Base-by-base conservation (phyloP, 1,140 invertebrate genomes). In the Caenorhabditis tropicalis region DNA sequence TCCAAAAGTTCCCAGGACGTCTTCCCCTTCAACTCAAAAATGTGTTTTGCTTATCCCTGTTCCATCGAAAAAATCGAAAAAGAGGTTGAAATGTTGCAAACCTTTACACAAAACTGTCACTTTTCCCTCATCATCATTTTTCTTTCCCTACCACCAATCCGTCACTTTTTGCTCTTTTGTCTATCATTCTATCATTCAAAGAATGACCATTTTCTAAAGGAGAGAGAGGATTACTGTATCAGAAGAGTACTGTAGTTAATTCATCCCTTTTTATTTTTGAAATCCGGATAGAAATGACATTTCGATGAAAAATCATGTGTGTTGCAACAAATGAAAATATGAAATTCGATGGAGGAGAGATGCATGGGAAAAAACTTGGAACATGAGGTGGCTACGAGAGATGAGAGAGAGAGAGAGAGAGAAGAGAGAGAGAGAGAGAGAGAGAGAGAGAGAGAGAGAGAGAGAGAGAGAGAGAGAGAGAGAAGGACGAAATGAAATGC, bases 31-130 rank as follows among this genome's bases (percentile, higher is more conserved):
- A 43, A 6, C 39, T 43, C 39, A 6, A n/a, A 29, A 74, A 74
- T 43, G 33, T 74, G 53, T 56, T 56, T 56, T 56, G 53, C 53
- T 27, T 27, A n/a, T n/a, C 24, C 21, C 10, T 56, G 19, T n/a
- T n/a, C 53, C 10, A 27, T n/a, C 10, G 7, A 27, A 24, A 27
- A 56, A n/a, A 24, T 6, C 24, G 7, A 24, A 24, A n/a, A 74
- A 43, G n/a, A n/a, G 15, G 58, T 65, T 65, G 36, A 74, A 74
- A 74, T 74, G 65, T 74, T 74, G 65, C 65, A 74, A 43, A 36
- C 15, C 36, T 43, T 74, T 74, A 74, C 65, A 74, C 65, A 74
- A 74, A 51, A 74, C 65, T 65, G 58, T 65, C 58, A 65, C n/a
- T 65, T 65, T 16, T 33, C 53, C 19, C 36, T 43, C n/a, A 24